Evolutionary conservation across 2,797 vertebrate species (phyloP), one percentile per base, ranked within the genome.

Genomic region (Merluccius polli): DNA sequence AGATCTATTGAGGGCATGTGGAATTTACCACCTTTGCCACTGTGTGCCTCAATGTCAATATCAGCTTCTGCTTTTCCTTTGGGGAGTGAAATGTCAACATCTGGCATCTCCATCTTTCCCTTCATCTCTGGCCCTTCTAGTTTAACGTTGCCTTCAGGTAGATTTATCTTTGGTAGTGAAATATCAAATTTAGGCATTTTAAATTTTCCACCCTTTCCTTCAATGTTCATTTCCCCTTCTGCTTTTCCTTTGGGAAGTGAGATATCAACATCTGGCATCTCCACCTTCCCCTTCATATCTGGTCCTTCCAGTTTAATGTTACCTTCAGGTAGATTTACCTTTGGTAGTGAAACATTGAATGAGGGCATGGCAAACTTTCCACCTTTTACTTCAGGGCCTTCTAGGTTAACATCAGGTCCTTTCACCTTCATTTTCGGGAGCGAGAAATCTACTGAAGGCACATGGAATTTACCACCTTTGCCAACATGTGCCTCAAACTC

Each of bases 171-270:
- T 83, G 18, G 73, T 74, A 75, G 27, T 12, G 89, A 84, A 72
- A 93, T 75, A 0, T 92, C 85, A 12, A 83, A 68, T 72, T 72
- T 83, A 0, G 92, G 92, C 63, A 93, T 86, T 2, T 84, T 73
- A 13, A 93, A 81, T 0, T 90, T 92, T 10, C 8, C 30, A 0
- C 75, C 73, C 52, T 80, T 75, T n/a, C 75, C 72, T 75, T 78
- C 70, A 24, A 70, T 33, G 4, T 27, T 27, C 7, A 68, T 77
- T 1, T 90, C 92, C 0, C 90, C 85, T 59, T 79, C 81, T 5
- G 65, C 29, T 0, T 21, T 59, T 2, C 3, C 3, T 59, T 65
- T 65, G 1, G 59, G 59, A 11, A 65, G 59, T 6, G 59, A 65
- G 4, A 65, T 6, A 65, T 65, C 59, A 24, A 65, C 9, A 3